These are phyloP conservation scores for Meda fulgida DNA, from an alignment of 2,797 vertebrate genomes.

Conservation along the genomic window DNA sequence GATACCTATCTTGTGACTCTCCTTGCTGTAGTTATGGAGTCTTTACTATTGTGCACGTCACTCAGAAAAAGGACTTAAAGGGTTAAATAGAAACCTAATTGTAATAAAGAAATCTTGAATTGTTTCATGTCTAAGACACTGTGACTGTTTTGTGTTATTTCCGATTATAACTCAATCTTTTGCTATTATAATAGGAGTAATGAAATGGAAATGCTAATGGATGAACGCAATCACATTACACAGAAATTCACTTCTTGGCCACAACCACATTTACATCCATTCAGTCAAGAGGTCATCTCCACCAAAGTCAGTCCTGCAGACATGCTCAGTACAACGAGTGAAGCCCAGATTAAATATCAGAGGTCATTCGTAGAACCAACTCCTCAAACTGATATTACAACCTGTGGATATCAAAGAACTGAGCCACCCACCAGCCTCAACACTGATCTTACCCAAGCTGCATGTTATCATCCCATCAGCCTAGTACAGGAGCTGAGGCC, in stretches of 20 bases:
- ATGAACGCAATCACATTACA: conserved; percentile 37
- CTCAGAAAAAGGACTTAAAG: too few relatives aligned
- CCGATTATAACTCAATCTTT: neutral
- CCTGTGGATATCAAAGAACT: neutral
- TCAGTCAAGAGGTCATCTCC: neutral
- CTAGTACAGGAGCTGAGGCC: conserved; percentile 12
- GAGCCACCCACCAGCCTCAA: conserved; percentile 15
- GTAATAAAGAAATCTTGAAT: neutral
- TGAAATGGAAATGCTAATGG: conserved; percentile 20
- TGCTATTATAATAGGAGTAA: conserved; percentile 47
- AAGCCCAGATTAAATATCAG: neutral
- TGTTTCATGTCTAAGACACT: neutral
- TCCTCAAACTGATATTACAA: conserved; percentile 11
- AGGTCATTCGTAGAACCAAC: neutral
- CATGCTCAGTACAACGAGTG: conserved; percentile 13
- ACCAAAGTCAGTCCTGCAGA: conserved; percentile 38
- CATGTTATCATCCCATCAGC: conserved; percentile 21
- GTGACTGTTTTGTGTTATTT: neutral
- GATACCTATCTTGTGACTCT: too few relatives aligned
- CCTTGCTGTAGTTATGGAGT: too few relatives aligned
- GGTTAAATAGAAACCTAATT: neutral
- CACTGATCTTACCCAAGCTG: conserved; percentile 24
- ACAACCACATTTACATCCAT: neutral
- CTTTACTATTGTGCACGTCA: too few relatives aligned
- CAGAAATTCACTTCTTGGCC: neutral